phyloP scores from a whole-genome alignment of 2,113 vertebrate genomes.

The Heterotis niloticus region DNA sequence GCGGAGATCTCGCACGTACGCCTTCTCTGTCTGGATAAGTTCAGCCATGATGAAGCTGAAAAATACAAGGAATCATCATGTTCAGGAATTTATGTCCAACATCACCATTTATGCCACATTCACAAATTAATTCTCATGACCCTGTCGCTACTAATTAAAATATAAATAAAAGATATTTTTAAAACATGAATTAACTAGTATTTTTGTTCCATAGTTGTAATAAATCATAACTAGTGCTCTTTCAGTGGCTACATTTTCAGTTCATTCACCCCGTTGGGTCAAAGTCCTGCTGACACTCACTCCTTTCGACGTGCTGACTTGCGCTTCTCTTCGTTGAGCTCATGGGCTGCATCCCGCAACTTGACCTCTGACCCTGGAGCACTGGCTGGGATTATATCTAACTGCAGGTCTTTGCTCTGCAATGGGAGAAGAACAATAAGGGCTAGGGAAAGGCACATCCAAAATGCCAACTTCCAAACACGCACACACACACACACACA shows the following conservation, averaged over 20 bases:
- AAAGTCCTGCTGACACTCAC: constrained; percentile 61
- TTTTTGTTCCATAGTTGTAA: neutral
- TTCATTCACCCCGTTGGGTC: neutral
- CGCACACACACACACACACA: neutral
- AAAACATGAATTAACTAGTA: neutral
- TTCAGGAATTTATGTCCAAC: neutral
- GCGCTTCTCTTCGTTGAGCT: constrained; percentile 93
- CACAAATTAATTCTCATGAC: too few species aligned
- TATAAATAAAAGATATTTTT: too few species aligned
- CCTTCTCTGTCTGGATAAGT: constrained; percentile 96
- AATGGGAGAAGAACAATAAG: constrained; percentile 32
- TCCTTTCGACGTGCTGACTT: constrained; percentile 98
- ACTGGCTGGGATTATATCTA: constrained; percentile 93
- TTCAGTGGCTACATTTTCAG: neutral
- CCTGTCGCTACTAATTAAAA: too few species aligned
- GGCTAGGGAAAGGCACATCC: constrained; percentile 14
- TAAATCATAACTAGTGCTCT: neutral
- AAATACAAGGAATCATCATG: constrained; percentile 19
- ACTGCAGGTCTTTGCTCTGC: constrained; percentile 94
- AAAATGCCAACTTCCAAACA: neutral
- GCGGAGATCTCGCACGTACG: constrained; percentile 92
- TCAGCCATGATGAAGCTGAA: constrained; percentile 98
- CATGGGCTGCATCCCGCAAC: constrained; percentile 88
- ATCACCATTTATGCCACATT: neutral
- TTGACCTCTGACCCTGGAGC: constrained; percentile 94